Conservation (phyloP, 2,797 vertebrate species). For the Paguma larvata region DNA sequence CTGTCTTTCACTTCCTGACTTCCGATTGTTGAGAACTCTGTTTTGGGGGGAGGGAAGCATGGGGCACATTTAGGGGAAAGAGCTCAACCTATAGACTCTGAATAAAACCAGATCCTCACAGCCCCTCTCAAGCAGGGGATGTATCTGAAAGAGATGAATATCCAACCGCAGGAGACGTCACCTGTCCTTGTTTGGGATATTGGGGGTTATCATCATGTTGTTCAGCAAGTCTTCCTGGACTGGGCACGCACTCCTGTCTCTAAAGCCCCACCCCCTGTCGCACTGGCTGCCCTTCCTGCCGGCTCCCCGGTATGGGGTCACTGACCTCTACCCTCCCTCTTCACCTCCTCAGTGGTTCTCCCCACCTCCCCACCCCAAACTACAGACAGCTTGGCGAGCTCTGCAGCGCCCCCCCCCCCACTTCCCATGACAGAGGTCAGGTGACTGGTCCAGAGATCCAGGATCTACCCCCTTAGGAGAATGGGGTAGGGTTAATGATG, state of each 20-base stretch:
- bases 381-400: background rate
- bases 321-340: background rate
- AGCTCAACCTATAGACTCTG: background rate
- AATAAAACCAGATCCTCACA: background rate
- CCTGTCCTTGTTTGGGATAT: background rate
- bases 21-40: background rate
- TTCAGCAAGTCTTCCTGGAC: background rate
- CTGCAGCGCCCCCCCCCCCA: background rate
- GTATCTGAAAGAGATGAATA: accelerated
- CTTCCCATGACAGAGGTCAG: background rate
- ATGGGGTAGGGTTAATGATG: accelerated
- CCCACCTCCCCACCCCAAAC: too few species aligned
- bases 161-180: background rate
- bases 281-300: accelerated
- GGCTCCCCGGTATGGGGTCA: accelerated
- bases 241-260: accelerated
- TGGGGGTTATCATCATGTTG: accelerated
- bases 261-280: background rate
- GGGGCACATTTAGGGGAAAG: too few species aligned
- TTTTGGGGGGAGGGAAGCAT: background rate
- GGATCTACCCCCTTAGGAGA: background rate
- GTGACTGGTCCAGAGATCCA: background rate
- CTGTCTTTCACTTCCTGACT: background rate
- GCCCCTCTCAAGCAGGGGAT: background rate
- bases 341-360: background rate